Evolutionary conservation across 2,797 vertebrate genomes (phyloP).

Genomic region (Spinus pinus): DNA sequence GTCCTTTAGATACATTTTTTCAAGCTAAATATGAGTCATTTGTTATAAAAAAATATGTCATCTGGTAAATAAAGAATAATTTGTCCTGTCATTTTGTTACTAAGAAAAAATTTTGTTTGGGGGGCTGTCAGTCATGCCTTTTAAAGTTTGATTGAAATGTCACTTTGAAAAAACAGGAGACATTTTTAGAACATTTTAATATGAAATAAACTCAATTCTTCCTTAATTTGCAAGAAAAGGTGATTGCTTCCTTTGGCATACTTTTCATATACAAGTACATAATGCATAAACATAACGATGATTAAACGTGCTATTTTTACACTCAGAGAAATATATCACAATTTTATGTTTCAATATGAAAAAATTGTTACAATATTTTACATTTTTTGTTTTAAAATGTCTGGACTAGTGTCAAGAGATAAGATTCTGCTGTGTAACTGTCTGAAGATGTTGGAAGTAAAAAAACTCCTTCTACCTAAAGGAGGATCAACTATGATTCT

Average conservation of each 20-base stretch:
- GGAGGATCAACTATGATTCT: fast-evolving
- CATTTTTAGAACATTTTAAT: not conserved
- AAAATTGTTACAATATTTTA: not conserved
- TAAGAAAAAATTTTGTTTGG: not conserved
- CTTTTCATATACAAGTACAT: not conserved
- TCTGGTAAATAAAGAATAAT: not conserved
- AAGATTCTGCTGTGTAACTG: not conserved
- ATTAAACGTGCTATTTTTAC: not conserved
- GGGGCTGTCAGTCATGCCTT: fast-evolving
- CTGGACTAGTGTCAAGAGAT: not conserved
- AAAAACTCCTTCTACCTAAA: not conserved
- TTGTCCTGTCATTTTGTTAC: not conserved
- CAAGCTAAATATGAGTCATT: not conserved
- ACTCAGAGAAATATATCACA: not conserved
- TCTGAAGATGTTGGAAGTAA: not conserved
- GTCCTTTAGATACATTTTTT: not conserved
- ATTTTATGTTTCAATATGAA: not conserved
- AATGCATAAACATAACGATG: not conserved
- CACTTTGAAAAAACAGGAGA: not conserved
- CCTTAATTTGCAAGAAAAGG: not conserved
- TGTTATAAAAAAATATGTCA: not conserved
- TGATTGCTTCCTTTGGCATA: not conserved
- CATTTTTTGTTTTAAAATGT: not conserved
- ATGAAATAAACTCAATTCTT: not conserved
- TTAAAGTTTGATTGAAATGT: not conserved